Evolutionary conservation across 1,140 invertebrate genomes (phyloP).

Genomic region (Phymastichus coffea): DNA sequence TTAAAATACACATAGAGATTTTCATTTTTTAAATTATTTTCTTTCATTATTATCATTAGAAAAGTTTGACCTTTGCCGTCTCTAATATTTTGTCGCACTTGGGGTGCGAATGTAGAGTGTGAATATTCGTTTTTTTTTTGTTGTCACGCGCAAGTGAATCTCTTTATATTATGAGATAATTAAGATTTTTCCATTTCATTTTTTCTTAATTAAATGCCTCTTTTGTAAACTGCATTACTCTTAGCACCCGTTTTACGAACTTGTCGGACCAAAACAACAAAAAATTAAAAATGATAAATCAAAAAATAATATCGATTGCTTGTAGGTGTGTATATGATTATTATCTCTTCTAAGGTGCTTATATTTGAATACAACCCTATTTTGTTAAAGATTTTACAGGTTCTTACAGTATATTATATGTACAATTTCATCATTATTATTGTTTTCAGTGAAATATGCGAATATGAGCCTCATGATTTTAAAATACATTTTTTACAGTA

Average conservation of each 20-base stretch:
- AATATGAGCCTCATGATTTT: not conserved
- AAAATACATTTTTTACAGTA: conserved; percentile 26
- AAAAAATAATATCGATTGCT: conserved; percentile 9
- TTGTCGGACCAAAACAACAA: conserved; percentile 17
- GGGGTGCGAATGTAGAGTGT: not conserved
- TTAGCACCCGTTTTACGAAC: conserved; percentile 23
- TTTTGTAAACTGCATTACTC: conserved; percentile 3
- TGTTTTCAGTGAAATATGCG: conserved; percentile 1
- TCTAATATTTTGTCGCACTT: not conserved
- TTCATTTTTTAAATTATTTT: conserved; percentile 8
- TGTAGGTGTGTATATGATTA: conserved; percentile 10
- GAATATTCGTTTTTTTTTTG: not conserved
- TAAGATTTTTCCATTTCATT: conserved; percentile 5
- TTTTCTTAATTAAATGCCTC: conserved; percentile 12
- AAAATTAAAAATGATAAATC: not conserved
- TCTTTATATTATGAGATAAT: conserved; percentile 11
- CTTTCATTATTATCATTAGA: conserved; percentile 18
- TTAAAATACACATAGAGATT: conserved; percentile 23
- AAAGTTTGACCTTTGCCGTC: conserved; percentile 1
- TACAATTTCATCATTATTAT: conserved; percentile 1
- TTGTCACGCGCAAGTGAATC: conserved; percentile 3
- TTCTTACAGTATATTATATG: conserved; percentile 17
- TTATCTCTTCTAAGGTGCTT: conserved; percentile 8
- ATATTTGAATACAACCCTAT: not conserved
- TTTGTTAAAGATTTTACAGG: conserved; percentile 21